A percentile compares a stretch with the other conserved stretches of the same genome.
Evolutionary conservation across 2,888 invertebrate genomes (phyloP).

Genomic region (Morpho helenor): DNA sequence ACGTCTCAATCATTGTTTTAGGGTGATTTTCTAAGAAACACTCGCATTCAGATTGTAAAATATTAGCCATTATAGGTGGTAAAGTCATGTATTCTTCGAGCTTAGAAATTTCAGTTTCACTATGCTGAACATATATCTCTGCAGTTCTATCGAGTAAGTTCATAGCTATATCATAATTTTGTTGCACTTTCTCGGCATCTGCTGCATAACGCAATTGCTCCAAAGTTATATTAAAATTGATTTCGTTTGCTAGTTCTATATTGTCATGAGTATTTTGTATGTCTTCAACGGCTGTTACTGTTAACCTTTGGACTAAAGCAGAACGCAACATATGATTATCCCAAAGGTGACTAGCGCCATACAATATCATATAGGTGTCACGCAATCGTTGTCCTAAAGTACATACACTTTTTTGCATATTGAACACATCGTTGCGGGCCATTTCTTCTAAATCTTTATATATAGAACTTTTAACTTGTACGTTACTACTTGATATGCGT

Average conservation of each 20-base stretch:
- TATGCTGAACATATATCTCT: constrained; percentile 47
- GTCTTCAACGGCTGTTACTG: constrained; percentile 61
- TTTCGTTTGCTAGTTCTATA: constrained; percentile 50
- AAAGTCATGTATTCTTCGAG: constrained; percentile 55
- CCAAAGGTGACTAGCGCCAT: constrained; percentile 58
- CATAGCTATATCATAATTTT: constrained; percentile 37
- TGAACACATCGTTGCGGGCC: constrained; percentile 32
- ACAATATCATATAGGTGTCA: constrained; percentile 48
- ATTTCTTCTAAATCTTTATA: constrained; percentile 18
- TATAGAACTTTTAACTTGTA: constrained; percentile 3
- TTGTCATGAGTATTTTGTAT: constrained; percentile 53
- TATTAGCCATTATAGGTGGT: constrained; percentile 39
- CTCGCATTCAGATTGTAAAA: constrained; percentile 52
- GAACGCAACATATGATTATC: constrained; percentile 57
- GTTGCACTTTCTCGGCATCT: constrained; percentile 50
- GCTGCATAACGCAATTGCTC: constrained; percentile 49
- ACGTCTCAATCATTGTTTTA: constrained; percentile 22
- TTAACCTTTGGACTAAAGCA: constrained; percentile 54
- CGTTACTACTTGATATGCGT: constrained; percentile 9
- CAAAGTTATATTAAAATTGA: constrained; percentile 49
- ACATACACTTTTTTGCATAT: constrained; percentile 48
- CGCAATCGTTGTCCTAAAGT: constrained; percentile 51
- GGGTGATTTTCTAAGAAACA: constrained; percentile 55
- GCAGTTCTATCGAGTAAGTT: constrained; percentile 42
- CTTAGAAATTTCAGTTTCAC: constrained; percentile 46